Percentiles rank a stretch among this genome's conserved stretches.
Evolutionary conservation across 2,113 vertebrate genomes (phyloP).

Genomic region (Chamaea fasciata): DNA sequence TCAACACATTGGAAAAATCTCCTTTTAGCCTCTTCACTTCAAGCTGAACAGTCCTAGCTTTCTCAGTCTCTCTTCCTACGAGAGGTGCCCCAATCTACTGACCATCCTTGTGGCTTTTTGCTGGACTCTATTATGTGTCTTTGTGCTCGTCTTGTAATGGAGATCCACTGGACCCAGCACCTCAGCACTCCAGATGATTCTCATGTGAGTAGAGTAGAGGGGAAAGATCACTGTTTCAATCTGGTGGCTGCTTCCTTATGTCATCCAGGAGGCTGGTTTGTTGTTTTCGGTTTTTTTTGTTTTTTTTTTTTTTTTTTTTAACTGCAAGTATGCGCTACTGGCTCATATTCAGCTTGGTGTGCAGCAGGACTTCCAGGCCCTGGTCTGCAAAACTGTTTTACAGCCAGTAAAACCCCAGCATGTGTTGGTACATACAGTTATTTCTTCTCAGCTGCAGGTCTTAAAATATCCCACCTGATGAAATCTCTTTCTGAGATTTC

Average conservation of each 20-base stretch:
- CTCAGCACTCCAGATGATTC: not conserved
- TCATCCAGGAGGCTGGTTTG: not conserved
- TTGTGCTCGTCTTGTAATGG: fast-evolving
- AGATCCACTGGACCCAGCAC: not conserved
- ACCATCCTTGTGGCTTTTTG: not conserved
- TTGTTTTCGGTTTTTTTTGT: no score
- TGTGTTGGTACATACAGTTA: not conserved
- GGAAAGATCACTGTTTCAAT: not conserved
- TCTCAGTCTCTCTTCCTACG: not conserved
- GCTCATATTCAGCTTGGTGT: not conserved
- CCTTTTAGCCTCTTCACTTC: not conserved
- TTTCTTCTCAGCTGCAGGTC: not conserved
- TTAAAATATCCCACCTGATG: not conserved
- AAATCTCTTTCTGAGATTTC: not conserved
- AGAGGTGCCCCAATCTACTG: not conserved
- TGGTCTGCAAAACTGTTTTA: not conserved
- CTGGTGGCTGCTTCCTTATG: not conserved
- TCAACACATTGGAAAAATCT: not conserved
- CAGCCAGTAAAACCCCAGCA: not conserved
- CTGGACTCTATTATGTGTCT: not conserved
- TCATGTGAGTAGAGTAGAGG: not conserved
- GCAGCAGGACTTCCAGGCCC: not conserved
- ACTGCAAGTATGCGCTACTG: not conserved
- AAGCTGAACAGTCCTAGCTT: not conserved
- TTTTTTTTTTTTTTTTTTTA: no score